Conservation (phyloP, 2,797 vertebrate genomes). For the Miichthys miiuy region DNA sequence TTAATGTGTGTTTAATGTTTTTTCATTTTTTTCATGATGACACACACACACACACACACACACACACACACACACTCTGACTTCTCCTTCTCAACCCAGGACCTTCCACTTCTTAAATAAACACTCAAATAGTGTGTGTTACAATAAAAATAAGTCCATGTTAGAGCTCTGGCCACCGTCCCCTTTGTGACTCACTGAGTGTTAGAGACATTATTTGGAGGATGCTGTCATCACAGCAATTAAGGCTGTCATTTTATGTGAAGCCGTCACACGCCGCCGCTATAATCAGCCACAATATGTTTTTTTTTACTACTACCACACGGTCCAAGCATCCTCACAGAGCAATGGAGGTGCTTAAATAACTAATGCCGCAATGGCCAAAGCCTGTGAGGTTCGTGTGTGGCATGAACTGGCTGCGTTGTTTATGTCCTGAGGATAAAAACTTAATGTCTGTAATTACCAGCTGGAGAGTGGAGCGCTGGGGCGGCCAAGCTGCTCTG, state of each 20-base stretch:
- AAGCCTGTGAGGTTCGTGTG: slow-evolving; percentile 56
- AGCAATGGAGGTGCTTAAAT: slow-evolving; percentile 52
- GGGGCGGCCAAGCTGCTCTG: slow-evolving; percentile 54
- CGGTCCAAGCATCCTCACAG: slow-evolving; percentile 27
- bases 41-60: not conserved
- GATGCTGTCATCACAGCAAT: slow-evolving; percentile 60
- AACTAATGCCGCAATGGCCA: slow-evolving; percentile 54
- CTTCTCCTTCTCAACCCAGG: slow-evolving; percentile 50
- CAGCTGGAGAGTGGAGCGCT: slow-evolving; percentile 60
- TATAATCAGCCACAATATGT: slow-evolving; percentile 45
- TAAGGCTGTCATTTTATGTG: slow-evolving; percentile 49
- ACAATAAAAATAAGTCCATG: slow-evolving; percentile 12
- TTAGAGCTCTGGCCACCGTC: slow-evolving; percentile 41
- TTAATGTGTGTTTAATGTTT: slow-evolving; percentile 31
- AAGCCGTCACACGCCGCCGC: slow-evolving; percentile 50
- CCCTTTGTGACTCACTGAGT: slow-evolving; percentile 52
- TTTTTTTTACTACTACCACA: slow-evolving; percentile 24
- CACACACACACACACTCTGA: slow-evolving; percentile 21
- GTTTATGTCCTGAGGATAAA: slow-evolving; percentile 67
- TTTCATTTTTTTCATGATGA: slow-evolving; percentile 26
- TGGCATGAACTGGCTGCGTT: slow-evolving; percentile 57
- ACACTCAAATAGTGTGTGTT: not conserved
- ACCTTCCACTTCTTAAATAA: not conserved
- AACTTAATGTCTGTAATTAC: slow-evolving; percentile 69
- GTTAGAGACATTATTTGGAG: slow-evolving; percentile 55